Evolutionary conservation across 92 coral and sea anemone genomes (phyloP).

Genomic region (Meandrina meandrites): DNA sequence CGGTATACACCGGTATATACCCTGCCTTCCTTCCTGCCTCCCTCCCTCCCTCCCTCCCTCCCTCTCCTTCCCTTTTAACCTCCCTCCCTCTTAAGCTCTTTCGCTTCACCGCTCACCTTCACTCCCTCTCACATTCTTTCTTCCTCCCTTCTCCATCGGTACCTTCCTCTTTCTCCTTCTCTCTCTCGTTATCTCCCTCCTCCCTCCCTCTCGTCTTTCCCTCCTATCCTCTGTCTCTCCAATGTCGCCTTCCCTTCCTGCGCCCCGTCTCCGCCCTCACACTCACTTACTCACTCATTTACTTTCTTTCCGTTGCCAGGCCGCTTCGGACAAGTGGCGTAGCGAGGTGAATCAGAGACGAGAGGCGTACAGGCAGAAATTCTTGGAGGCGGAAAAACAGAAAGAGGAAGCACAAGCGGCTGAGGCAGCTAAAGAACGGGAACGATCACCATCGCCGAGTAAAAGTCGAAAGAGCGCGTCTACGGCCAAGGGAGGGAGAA

Average conservation of each 20-base stretch:
- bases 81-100: background rate
- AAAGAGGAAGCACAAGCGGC: constrained; percentile 90
- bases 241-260: background rate
- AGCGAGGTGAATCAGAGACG: constrained; percentile 85
- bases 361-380: constrained; percentile 94
- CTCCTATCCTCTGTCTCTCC: background rate
- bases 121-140: background rate
- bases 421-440: constrained; percentile 73
- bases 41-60: background rate
- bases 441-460: constrained; percentile 89
- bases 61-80: background rate
- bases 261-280: background rate
- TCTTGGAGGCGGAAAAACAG: constrained; percentile 85
- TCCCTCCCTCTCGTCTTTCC: background rate
- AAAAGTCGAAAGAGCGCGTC: constrained; percentile 85
- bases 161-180: too few species aligned
- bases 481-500: constrained; percentile 88
- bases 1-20: background rate
- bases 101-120: background rate
- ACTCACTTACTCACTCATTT: background rate
- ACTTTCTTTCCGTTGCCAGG: constrained; percentile 46
- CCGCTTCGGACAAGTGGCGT: constrained; percentile 91
- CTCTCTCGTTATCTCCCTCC: background rate
- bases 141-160: background rate
- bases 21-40: background rate